Evolutionary conservation across 1,140 invertebrate genomes (phyloP).

Genomic region (Tribolium castaneum): DNA sequence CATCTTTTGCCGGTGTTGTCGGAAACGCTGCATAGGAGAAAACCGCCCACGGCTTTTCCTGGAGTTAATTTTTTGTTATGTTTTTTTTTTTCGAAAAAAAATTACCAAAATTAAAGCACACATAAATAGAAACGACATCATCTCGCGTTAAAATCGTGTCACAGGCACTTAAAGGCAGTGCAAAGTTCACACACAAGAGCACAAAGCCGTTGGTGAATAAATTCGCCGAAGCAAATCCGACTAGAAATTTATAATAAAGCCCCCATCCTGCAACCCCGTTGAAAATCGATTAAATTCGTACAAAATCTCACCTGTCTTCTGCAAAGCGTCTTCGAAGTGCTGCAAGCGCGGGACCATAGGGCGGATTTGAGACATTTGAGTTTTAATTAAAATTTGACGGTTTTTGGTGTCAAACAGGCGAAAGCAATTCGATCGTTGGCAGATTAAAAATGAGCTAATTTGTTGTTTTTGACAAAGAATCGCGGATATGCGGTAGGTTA

Average conservation of each 20-base stretch:
- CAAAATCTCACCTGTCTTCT: conserved; percentile 33
- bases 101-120: conserved; percentile 47
- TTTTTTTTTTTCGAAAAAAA: neutral
- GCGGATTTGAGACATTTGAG: conserved; percentile 18
- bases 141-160: conserved; percentile 47
- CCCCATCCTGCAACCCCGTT: conserved; percentile 49
- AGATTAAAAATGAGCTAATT: conserved; percentile 9
- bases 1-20: conserved; percentile 53
- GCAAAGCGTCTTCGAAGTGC: conserved; percentile 40
- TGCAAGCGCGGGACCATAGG: neutral
- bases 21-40: conserved; percentile 45
- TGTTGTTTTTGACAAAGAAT: neutral
- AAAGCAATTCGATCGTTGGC: neutral
- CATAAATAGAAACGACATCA: conserved; percentile 37
- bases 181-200: conserved; percentile 49
- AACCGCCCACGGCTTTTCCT: conserved; percentile 55
- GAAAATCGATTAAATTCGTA: neutral
- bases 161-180: conserved; percentile 52
- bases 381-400: neutral
- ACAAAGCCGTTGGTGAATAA: conserved; percentile 48
- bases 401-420: neutral
- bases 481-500: conserved; percentile 33
- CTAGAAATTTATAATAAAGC: conserved; percentile 47
- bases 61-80: conserved; percentile 3
- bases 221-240: conserved; percentile 40